Conservation (phyloP, 2,888 invertebrate species). For the Sesia bembeciformis region DNA sequence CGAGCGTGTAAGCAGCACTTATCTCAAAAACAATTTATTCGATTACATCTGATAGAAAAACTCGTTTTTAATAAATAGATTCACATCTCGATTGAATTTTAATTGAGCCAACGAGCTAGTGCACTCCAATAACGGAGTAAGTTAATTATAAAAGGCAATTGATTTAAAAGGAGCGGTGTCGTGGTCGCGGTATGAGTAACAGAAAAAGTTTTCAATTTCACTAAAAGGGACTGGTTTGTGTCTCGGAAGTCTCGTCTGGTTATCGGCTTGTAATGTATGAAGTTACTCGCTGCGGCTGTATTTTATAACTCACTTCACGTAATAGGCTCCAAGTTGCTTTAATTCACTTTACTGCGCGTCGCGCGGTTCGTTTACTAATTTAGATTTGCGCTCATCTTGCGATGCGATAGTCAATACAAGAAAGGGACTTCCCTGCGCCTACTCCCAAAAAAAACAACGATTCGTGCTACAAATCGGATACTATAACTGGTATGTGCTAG, state of each 20-base stretch:
- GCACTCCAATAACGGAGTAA: constrained; percentile 65
- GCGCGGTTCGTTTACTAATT: constrained; percentile 43
- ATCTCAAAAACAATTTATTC: constrained; percentile 41
- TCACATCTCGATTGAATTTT: constrained; percentile 66
- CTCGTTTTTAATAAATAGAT: constrained; percentile 52
- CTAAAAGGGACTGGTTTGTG: constrained; percentile 76
- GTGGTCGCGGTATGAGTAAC: constrained; percentile 68
- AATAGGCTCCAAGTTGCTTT: constrained; percentile 61
- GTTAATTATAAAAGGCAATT: constrained; percentile 74
- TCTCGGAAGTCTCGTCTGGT: constrained; percentile 74
- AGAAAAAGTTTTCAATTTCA: constrained; percentile 76
- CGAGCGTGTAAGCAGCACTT: constrained; percentile 20
- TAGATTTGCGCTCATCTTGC: constrained; percentile 26
- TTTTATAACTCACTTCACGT: constrained; percentile 72
- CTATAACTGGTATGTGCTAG: background rate
- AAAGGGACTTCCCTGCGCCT: too few species aligned
- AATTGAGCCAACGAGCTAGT: constrained; percentile 63
- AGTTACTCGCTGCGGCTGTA: constrained; percentile 66
- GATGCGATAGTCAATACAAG: background rate
- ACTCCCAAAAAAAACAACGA: too few species aligned
- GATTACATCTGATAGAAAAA: constrained; percentile 50
- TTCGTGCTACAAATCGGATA: too few species aligned
- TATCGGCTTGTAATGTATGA: constrained; percentile 75
- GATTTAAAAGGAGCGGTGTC: constrained; percentile 70
- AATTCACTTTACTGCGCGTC: constrained; percentile 53